Evolutionary conservation across 1,140 invertebrate species (phyloP), one percentile per base, ranked within the genome.

Genomic region (Panulirus ornatus): DNA sequence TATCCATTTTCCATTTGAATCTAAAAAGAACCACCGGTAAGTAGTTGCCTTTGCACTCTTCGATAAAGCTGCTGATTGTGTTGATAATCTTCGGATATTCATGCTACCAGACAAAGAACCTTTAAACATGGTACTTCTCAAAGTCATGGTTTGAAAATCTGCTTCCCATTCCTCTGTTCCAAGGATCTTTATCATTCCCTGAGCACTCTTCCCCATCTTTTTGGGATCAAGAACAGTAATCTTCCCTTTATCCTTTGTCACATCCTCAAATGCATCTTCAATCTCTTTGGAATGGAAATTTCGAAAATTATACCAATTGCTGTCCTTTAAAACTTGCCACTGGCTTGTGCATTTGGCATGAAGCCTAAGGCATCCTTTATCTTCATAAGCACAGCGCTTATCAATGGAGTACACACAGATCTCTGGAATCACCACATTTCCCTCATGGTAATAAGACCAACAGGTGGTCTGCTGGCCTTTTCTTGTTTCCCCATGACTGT

Each of bases 261-360:
- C 79, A 76, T 89, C 87, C 22, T 66, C 27, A 58, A 75, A 89
- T 30, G 87, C 87, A 58, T n/a, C 75, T 40, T 89, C 87, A 44
- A 89, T 34, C 8, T 36, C 30, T 66, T 89, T 84, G 27, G 87
- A 89, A 27, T 89, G 87, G 54, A 83, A 89, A 42, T 83, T 76
- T 19, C 87, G 70, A 14, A 89, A 54, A 30, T 89, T 89, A 34
- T 84, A 89, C 87, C 87, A 89, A 9, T 84, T 82, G 1, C 73
- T 30, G 16, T 76, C 47, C 27, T 89, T 71, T 36, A 83, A 11
- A 54, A 83, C 79, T 40, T 89, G 87, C 87, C 87, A 89, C 9
- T 89, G 87, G 34, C 82, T 75, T 0, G 71, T 34, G 34, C 79
- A 73, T 76, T 89, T 89, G 6, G 87, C 78, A 89, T 89, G 87